Evolutionary conservation across 2,113 vertebrate species (phyloP).

Genomic region (Elephantulus edwardii): DNA sequence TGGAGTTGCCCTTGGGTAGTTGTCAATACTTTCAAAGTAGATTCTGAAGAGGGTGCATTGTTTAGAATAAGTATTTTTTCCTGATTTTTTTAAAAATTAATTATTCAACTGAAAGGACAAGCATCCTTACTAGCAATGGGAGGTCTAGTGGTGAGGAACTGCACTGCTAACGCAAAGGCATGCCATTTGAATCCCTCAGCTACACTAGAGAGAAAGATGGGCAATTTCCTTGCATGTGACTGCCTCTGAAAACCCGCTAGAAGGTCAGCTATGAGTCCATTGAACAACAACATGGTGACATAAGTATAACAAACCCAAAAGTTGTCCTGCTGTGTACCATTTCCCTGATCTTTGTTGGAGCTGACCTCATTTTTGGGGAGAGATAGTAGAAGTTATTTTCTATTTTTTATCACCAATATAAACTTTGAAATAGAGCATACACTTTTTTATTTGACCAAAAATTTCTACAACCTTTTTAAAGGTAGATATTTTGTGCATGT

Average conservation of each 20-base stretch:
- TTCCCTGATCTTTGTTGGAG: no score
- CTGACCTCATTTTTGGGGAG: neutral
- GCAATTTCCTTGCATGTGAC: no score
- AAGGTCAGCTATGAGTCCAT: no score
- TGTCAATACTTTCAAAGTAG: neutral
- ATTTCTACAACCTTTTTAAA: conserved; percentile 19
- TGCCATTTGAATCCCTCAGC: no score
- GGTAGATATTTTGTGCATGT: neutral
- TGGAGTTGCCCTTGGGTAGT: neutral
- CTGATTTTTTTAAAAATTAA: neutral
- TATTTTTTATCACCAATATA: neutral
- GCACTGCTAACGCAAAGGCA: no score
- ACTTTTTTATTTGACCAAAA: conserved; percentile 11
- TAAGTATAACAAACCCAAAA: no score
- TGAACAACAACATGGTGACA: no score
- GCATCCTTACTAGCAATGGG: neutral
- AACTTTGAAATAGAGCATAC: neutral
- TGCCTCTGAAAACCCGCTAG: no score
- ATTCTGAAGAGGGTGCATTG: neutral
- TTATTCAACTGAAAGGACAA: conserved; percentile 29
- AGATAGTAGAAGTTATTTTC: neutral
- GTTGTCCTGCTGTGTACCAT: no score
- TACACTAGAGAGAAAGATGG: no score
- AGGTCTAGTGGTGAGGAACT: neutral
- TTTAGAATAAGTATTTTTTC: neutral